Percentiles rank a stretch among this genome's conserved stretches.
These are phyloP conservation scores for Pseudochaenichthys georgianus DNA, from an alignment of 2,797 vertebrate species.

Conservation along the genomic window DNA sequence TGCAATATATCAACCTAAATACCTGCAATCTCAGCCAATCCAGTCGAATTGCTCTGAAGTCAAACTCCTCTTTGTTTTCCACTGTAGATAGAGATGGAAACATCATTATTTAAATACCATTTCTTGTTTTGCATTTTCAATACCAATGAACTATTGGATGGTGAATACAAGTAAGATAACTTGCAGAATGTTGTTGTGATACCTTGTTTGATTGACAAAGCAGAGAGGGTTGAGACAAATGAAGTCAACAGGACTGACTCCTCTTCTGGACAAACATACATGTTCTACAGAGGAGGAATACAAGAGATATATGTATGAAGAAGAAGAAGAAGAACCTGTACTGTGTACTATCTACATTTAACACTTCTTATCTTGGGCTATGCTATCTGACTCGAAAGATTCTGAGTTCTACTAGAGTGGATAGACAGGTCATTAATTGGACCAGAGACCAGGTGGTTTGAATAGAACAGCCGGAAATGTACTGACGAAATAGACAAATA, in stretches of 20 bases:
- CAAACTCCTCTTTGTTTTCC: constrained; percentile 88
- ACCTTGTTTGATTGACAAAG: constrained; percentile 92
- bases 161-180: neutral
- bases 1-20: neutral
- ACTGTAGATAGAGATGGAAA: constrained; percentile 73
- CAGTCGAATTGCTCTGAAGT: constrained; percentile 89
- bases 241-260: constrained; percentile 93
- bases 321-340: neutral
- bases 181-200: neutral
- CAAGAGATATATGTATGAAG: neutral
- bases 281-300: constrained; percentile 81
- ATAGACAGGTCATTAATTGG: too few relatives aligned
- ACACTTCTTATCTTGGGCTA: too few relatives aligned
- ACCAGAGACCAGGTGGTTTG: too few relatives aligned
- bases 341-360: neutral
- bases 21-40: constrained; percentile 97
- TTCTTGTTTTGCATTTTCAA: neutral
- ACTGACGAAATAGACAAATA: too few relatives aligned
- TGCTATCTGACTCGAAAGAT: too few relatives aligned
- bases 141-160: neutral
- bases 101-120: neutral
- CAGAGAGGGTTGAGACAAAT: constrained; percentile 90
- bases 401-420: too few relatives aligned
- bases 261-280: constrained; percentile 94
- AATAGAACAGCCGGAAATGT: too few relatives aligned